Base-by-base conservation (phyloP, 1,140 invertebrate genomes). In the Aphelinus certus region DNA sequence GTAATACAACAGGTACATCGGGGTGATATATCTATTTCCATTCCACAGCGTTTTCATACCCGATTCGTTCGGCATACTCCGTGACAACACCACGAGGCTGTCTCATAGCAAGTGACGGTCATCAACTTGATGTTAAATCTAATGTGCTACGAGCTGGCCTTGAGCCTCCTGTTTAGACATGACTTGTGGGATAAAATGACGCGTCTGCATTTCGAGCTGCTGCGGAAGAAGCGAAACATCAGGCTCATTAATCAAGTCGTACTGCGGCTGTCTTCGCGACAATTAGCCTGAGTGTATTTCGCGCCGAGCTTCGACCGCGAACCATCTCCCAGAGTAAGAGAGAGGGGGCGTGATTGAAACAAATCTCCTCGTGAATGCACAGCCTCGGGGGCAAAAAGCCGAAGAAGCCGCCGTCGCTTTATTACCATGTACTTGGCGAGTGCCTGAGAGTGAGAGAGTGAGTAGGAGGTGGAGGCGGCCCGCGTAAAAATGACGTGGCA, bases 351-450 rank as follows among this genome's bases (percentile, higher is more conserved):
- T 72, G 60, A 73, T 48, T 67, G 56, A 61, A 73, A 73, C 61
- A 61, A 67, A 73, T 73, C 56, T 66, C 42, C 55, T 56, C 61
- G 47, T 57, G 48, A 58, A 58, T 58, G 53, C 55, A 5, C n/a
- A 65, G 47, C 57, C 43, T 9, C 48, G 56, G 53, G 45, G 7
- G 51, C 26, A 26, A 26, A 26, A 26, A 26, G 26, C 26, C 42
- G 7, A 51, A 65, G n/a, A 53, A 65, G 63, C 7, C 46, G 7
- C 58, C 46, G 53, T 49, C 26, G 10, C 56, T 67, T 73, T 67
- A 73, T 66, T 67, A 53, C 71, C 57, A 42, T 55, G 64, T 73
- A 60, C 55, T 53, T 73, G n/a, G 26, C 57, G n/a, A 0, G 51
- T 7, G 61, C 10, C 26, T 53, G 42, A 55, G 26, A 26, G 26